Evolutionary conservation across 2,797 vertebrate genomes (phyloP).

Genomic region (Benthosema pterotum): DNA sequence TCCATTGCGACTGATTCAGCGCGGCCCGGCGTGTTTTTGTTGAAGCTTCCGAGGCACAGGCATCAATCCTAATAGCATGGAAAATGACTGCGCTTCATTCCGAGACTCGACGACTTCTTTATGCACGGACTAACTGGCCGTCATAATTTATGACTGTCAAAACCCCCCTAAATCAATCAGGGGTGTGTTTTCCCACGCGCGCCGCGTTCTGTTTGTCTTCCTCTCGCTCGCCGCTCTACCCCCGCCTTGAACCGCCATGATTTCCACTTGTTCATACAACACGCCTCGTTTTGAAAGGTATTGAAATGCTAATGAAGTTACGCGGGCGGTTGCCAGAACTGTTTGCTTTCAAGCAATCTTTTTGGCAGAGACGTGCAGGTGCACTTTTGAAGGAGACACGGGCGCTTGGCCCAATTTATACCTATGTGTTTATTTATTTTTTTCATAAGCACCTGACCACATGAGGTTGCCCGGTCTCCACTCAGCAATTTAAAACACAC

Average conservation of each 20-base stretch:
- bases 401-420: conserved; percentile 30
- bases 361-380: conserved; percentile 24
- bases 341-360: conserved; percentile 28
- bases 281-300: conserved; percentile 43
- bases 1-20: conserved; percentile 60
- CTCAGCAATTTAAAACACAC: conserved; percentile 19
- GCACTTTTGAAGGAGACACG: conserved; percentile 34
- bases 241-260: conserved; percentile 44
- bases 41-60: conserved; percentile 68
- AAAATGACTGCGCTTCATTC: conserved; percentile 57
- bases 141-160: conserved; percentile 62
- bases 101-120: conserved; percentile 50
- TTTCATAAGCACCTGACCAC: conserved; percentile 30
- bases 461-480: conserved; percentile 20
- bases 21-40: conserved; percentile 57
- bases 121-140: conserved; percentile 54
- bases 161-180: conserved; percentile 60
- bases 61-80: conserved; percentile 68
- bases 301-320: conserved; percentile 57
- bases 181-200: conserved; percentile 44
- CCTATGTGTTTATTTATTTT: conserved; percentile 18
- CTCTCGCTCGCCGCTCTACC: conserved; percentile 20
- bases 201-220: conserved; percentile 51
- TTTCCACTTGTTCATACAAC: conserved; percentile 46
- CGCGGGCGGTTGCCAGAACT: conserved; percentile 30